Conservation (phyloP, 2,888 invertebrate species). For the Caenorhabditis sp. region DNA sequence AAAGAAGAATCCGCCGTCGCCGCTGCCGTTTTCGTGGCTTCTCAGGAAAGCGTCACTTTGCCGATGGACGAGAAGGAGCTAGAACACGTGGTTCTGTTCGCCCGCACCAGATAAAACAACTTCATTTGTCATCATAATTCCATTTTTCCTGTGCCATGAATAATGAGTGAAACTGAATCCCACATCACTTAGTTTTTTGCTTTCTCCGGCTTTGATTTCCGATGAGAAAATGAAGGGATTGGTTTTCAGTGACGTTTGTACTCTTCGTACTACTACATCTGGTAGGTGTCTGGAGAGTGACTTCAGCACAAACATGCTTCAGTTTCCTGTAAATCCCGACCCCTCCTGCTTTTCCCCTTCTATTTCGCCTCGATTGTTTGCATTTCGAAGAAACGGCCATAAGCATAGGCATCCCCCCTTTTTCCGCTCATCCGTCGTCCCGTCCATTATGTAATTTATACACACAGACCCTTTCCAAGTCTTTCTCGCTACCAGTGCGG, state of each 20-base stretch:
- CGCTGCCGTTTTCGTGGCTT: background rate
- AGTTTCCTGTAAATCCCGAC: constrained; percentile 46
- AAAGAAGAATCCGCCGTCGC: background rate
- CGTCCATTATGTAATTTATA: constrained; percentile 53
- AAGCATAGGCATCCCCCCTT: constrained; percentile 29
- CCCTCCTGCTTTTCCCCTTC: background rate
- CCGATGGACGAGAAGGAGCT: too few species aligned
- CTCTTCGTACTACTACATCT: background rate
- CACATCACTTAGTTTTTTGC: background rate
- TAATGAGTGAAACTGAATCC: constrained; percentile 3
- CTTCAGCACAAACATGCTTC: constrained; percentile 7
- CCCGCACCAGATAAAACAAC: too few species aligned
- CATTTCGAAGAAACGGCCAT: constrained; percentile 27
- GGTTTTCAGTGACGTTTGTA: background rate
- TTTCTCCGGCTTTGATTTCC: background rate
- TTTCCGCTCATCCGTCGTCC: background rate
- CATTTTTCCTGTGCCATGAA: background rate
- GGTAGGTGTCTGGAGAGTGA: background rate
- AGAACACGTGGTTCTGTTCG: too few species aligned
- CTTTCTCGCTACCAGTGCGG: background rate
- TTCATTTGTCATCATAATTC: too few species aligned
- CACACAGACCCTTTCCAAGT: background rate
- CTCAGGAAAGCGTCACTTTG: too few species aligned
- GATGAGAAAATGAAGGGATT: background rate
- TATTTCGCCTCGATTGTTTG: constrained; percentile 48